Base-by-base conservation (phyloP, 2,888 invertebrate genomes). In the Mactromeris polynyma region DNA sequence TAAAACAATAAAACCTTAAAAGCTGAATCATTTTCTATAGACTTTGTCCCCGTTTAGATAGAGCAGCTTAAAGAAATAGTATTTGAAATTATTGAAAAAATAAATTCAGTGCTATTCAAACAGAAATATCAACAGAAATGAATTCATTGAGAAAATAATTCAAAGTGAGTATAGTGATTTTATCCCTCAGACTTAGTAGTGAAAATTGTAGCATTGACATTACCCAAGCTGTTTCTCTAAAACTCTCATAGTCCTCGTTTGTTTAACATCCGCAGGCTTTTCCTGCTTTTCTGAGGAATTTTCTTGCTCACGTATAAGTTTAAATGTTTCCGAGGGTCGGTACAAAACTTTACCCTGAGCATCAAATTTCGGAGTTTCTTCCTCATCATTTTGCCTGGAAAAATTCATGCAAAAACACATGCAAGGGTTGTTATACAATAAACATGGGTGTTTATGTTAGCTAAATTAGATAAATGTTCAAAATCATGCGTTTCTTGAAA, bases 251-350 rank as follows among this genome's bases (percentile, higher is more conserved):
- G 95, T 94, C 86, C 95, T 93, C 9, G 96, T 95, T 89, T 94
- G 95, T 83, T 93, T 91, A 14, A 94, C 94, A 86, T 92, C 92
- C n/a, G 92, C 92, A 80, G 91, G 87, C 64, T 92, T 93, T n/a
- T 93, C 93, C 77, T 90, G 79, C 83, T 92, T 89, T 73, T 91
- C 93, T 9, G 92, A 80, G 80, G 90, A 91, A 87, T 89, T 83
- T 78, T 94, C 95, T 81, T 94, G 93, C 86, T 95, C 95, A 51
- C 94, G 94, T 54, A 96, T 90, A 80, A 95, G 90, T 88, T 93
- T 94, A 91, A 93, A 96, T 58, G 96, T 96, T 92, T 96, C 95
- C 3, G 95, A 95, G 21, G 95, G 96, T 31, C 91, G 89, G 87
- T 95, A 96, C 54, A 94, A 42, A 85, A 91, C 91, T 86, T 91